Evolutionary conservation across 35 echinoderm and acorn worm genomes (phyloP).

Genomic region (Holothuria glaberrima): DNA sequence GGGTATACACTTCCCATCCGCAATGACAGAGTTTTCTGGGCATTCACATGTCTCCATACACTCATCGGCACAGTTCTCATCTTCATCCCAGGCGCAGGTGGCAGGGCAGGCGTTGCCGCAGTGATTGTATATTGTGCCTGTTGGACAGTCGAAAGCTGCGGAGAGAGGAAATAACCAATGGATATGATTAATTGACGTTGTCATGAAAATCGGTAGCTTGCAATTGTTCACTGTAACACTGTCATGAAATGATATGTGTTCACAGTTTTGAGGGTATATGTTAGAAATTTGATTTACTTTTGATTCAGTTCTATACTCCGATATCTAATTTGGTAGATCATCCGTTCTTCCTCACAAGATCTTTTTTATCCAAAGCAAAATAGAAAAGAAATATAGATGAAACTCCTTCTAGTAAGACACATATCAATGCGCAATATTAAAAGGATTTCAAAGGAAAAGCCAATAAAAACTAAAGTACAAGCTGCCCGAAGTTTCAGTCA

Average conservation of each 20-base stretch:
- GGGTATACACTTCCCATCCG: neutral
- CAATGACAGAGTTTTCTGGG: neutral
- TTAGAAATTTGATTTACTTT: no score
- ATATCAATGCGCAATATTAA: no score
- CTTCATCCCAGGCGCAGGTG: neutral
- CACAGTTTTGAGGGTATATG: no score
- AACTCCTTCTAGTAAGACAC: no score
- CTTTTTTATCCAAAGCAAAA: no score
- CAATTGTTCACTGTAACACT: neutral
- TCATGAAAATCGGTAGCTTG: neutral
- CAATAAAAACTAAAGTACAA: no score
- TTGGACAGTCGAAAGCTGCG: constrained; percentile 3
- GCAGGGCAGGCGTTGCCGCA: neutral
- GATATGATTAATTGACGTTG: neutral
- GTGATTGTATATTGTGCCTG: neutral
- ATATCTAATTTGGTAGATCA: no score
- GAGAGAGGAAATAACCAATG: neutral
- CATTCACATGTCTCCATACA: constrained; percentile 17
- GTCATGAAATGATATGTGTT: neutral
- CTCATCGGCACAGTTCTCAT: neutral
- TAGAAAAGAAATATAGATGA: no score
- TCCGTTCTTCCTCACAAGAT: no score
- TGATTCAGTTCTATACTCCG: no score
- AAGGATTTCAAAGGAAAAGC: no score
- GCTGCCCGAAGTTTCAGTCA: no score